phyloP scores from a whole-genome alignment of 1,140 invertebrate species.

The Meloidogyne floridensis region DNA sequence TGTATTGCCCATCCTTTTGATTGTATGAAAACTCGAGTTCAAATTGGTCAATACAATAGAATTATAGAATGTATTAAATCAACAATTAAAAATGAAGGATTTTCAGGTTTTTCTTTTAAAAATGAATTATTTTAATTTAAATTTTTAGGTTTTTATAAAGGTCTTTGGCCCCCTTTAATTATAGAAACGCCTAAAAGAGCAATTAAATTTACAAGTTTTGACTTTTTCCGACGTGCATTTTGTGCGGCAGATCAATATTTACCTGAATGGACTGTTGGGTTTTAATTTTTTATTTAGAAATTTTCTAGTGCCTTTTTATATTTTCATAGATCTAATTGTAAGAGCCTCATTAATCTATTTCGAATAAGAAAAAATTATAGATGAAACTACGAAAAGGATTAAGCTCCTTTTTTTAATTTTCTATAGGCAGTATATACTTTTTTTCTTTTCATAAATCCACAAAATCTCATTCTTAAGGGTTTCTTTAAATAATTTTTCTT shows the following conservation, averaged over 20 bases:
- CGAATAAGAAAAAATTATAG: too few relatives aligned
- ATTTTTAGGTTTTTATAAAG: constrained; percentile 72
- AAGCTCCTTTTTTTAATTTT: too few relatives aligned
- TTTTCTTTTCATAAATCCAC: too few relatives aligned
- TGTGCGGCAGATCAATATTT: constrained; percentile 70
- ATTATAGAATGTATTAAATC: constrained; percentile 83
- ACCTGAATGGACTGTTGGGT: constrained; percentile 38
- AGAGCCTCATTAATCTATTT: too few relatives aligned
- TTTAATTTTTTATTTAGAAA: background rate
- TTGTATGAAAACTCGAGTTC: constrained; percentile 84
- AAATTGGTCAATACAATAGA: constrained; percentile 80
- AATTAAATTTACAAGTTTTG: constrained; percentile 88
- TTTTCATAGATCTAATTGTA: too few relatives aligned
- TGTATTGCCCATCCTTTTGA: constrained; percentile 93
- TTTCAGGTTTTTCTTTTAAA: constrained; percentile 28
- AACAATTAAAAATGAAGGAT: constrained; percentile 80
- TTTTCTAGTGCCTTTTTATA: too few relatives aligned
- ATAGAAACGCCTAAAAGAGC: constrained; percentile 90
- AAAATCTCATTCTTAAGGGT: background rate
- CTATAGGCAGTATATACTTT: too few relatives aligned
- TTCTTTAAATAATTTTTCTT: background rate
- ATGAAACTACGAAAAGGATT: too few relatives aligned
- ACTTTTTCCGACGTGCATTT: constrained; percentile 73
- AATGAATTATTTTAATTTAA: constrained; percentile 28
- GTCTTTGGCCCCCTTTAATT: constrained; percentile 84